Percentiles rank a stretch among this genome's conserved stretches.
These are phyloP conservation scores for Himantopus leucocephalus DNA, from an alignment of 2,113 vertebrate genomes.

Conservation along the genomic window DNA sequence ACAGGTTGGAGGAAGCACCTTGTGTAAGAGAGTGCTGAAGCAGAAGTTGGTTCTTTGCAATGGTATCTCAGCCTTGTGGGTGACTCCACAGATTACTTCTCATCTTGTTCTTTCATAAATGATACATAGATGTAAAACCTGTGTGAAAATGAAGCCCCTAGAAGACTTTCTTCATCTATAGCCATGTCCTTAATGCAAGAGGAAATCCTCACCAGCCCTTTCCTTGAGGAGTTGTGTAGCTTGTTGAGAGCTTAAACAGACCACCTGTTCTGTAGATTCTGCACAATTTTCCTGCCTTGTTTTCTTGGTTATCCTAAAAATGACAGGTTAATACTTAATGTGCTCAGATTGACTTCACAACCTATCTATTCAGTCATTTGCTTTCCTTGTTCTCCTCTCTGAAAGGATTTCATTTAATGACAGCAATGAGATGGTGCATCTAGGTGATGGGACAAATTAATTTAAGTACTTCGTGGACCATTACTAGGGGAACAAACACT, in stretches of 20 bases:
- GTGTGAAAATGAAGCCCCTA: not conserved
- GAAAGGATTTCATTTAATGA: not conserved
- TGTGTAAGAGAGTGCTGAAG: not conserved
- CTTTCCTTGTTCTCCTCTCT: not conserved
- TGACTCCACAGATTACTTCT: not conserved
- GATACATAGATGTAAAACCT: not conserved
- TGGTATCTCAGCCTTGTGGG: not conserved
- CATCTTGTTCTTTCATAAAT: not conserved
- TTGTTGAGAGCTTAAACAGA: not conserved
- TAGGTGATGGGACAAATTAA: not conserved
- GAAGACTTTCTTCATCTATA: not conserved
- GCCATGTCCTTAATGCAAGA: not conserved
- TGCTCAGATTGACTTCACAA: not conserved
- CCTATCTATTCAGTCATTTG: not conserved
- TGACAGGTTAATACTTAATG: not conserved
- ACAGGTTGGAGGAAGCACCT: not conserved
- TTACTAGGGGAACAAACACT: not conserved
- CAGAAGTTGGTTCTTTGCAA: not conserved
- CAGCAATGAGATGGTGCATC: not conserved
- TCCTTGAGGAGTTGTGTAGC: not conserved
- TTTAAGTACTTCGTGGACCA: not conserved
- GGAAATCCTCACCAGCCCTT: not conserved
- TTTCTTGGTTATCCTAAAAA: conserved; percentile 2
- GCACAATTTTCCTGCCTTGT: not conserved
- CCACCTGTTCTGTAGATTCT: not conserved